phyloP scores from a whole-genome alignment of 2,797 vertebrate genomes.

The Thaleichthys pacificus region DNA sequence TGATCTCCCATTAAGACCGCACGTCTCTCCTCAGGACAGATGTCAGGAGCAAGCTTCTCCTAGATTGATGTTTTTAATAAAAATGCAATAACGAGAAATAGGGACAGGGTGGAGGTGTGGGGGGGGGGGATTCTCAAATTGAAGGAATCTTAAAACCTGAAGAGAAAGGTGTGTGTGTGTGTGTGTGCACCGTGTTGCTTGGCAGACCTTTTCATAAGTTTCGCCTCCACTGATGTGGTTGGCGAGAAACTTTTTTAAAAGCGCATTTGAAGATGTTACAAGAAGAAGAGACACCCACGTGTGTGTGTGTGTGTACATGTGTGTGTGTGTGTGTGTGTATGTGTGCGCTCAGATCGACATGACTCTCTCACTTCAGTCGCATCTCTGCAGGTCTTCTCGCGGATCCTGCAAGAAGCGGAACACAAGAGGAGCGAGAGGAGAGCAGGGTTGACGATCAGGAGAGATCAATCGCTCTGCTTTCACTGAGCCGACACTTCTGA shows the following conservation, averaged over 20 bases:
- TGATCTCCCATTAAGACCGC: constrained; percentile 64
- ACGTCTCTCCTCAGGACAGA: constrained; percentile 57
- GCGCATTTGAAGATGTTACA: constrained; percentile 74
- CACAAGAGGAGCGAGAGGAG: constrained; percentile 57
- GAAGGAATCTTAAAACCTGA: constrained; percentile 50
- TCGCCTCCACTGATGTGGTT: constrained; percentile 69
- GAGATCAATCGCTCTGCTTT: constrained; percentile 61
- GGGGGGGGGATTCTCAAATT: constrained; percentile 50
- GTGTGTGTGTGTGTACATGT: constrained; percentile 37
- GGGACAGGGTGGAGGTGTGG: constrained; percentile 12
- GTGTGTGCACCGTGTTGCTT: constrained; percentile 51
- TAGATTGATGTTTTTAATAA: constrained; percentile 70
- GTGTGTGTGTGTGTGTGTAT: constrained; percentile 4
- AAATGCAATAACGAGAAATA: constrained; percentile 55
- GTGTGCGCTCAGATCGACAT: constrained; percentile 60
- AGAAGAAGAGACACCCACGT: constrained; percentile 69
- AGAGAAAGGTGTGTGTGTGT: constrained; percentile 25
- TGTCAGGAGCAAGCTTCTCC: constrained; percentile 55
- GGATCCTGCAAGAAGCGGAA: constrained; percentile 68
- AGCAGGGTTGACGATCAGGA: constrained; percentile 56
- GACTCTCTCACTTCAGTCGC: constrained; percentile 70
- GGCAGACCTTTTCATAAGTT: constrained; percentile 71
- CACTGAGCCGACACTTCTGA: constrained; percentile 61
- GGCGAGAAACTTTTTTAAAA: constrained; percentile 74
- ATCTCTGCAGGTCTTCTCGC: constrained; percentile 70